A percentile compares a stretch with the other conserved stretches of the same genome.
Evolutionary conservation across 1,140 invertebrate genomes (phyloP).

Genomic region (Drosophila nikananu): DNA sequence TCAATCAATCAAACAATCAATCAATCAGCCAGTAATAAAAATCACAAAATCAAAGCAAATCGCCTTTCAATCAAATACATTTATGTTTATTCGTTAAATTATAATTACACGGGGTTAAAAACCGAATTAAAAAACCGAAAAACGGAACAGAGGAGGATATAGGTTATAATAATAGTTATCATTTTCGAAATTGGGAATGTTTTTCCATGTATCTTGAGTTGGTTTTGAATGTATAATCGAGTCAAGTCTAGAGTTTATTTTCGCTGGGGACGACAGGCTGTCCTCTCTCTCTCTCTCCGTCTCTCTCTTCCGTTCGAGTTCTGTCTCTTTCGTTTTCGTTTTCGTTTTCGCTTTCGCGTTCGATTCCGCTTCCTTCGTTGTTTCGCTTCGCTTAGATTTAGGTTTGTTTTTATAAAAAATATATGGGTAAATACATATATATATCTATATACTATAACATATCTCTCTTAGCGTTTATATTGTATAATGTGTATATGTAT

Average conservation of each 20-base stretch:
- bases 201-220: neutral
- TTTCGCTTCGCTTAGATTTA: slow-evolving; percentile 35
- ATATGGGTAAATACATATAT: slow-evolving; percentile 44
- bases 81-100: slow-evolving; percentile 51
- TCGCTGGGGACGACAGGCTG: neutral
- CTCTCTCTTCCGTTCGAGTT: neutral
- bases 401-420: slow-evolving; percentile 47
- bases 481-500: slow-evolving; percentile 17
- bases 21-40: slow-evolving; percentile 53
- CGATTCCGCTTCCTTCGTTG: slow-evolving; percentile 43
- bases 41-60: slow-evolving; percentile 26
- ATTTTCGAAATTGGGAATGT: slow-evolving; percentile 47
- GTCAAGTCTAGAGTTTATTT: neutral
- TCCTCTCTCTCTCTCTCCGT: neutral
- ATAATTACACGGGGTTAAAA: slow-evolving; percentile 46
- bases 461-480: slow-evolving; percentile 28
- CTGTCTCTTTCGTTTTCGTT: slow-evolving; percentile 7
- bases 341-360: slow-evolving; percentile 4
- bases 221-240: neutral
- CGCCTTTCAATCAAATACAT: slow-evolving; percentile 20
- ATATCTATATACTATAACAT: slow-evolving; percentile 24
- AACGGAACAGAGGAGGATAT: slow-evolving; percentile 22
- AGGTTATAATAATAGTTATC: neutral
- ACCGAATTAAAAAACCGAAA: slow-evolving; percentile 16
- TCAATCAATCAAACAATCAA: slow-evolving; percentile 34